phyloP scores from a whole-genome alignment of 2,113 vertebrate species.

The Camelus dromedarius region DNA sequence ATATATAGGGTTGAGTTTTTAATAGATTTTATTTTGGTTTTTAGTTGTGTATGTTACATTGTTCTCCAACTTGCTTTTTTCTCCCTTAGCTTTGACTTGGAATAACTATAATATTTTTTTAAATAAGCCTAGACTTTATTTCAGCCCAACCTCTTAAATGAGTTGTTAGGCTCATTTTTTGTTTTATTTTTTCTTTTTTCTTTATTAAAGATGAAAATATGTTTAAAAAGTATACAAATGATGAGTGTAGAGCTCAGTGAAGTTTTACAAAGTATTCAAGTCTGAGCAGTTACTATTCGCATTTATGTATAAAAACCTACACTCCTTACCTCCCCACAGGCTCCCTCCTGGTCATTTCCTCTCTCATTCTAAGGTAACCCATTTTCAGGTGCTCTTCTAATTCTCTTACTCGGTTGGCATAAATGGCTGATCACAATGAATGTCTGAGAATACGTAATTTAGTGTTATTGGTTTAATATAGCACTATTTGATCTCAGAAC shows the following conservation, averaged over 20 bases:
- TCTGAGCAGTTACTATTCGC: background rate
- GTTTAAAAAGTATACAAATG: background rate
- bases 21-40: background rate
- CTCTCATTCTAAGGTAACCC: background rate
- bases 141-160: background rate
- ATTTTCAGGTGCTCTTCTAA: background rate
- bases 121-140: background rate
- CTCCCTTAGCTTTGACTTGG: background rate
- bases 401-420: background rate
- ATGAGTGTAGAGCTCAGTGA: background rate
- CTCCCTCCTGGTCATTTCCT: background rate
- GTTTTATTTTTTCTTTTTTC: slow-evolving; percentile 7
- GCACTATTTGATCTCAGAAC: background rate
- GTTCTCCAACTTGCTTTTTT: background rate
- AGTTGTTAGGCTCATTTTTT: background rate
- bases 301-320: background rate
- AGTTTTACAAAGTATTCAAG: background rate
- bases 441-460: background rate
- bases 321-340: background rate
- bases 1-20: background rate
- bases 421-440: background rate
- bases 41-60: background rate
- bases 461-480: background rate
- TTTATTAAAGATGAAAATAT: slow-evolving; percentile 10
- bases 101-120: background rate